Conservation (phyloP, 2,797 vertebrate genomes). For the Selene dorsalis region DNA sequence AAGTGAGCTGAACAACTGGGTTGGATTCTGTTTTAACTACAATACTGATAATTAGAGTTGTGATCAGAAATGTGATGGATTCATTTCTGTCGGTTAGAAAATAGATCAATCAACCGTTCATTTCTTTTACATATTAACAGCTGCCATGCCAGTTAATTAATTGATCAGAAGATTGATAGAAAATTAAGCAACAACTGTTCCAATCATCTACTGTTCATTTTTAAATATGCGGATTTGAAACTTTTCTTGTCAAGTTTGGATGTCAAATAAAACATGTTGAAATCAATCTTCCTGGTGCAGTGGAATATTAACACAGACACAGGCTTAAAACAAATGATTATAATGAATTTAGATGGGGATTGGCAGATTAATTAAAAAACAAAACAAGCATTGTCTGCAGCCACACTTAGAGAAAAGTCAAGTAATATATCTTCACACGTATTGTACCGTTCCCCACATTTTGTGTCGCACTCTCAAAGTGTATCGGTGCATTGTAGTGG, state of each 20-base stretch:
- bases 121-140: background rate
- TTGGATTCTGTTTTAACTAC: too few species aligned
- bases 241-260: background rate
- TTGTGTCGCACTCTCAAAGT: background rate
- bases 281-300: too few species aligned
- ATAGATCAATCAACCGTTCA: background rate
- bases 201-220: background rate
- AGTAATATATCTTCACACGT: too few species aligned
- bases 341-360: background rate
- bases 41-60: background rate
- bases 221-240: background rate
- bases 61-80: too few species aligned
- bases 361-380: background rate
- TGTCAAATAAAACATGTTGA: background rate
- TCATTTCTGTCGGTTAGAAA: background rate
- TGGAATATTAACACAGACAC: too few species aligned
- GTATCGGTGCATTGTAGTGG: background rate
- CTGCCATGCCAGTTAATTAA: background rate
- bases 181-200: background rate
- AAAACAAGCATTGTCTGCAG: background rate
- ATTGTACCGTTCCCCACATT: background rate
- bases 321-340: background rate
- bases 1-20: background rate
- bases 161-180: background rate
- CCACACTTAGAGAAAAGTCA: background rate